phyloP scores from a whole-genome alignment of 2,797 vertebrate genomes.

The Chromobotia macracanthus region DNA sequence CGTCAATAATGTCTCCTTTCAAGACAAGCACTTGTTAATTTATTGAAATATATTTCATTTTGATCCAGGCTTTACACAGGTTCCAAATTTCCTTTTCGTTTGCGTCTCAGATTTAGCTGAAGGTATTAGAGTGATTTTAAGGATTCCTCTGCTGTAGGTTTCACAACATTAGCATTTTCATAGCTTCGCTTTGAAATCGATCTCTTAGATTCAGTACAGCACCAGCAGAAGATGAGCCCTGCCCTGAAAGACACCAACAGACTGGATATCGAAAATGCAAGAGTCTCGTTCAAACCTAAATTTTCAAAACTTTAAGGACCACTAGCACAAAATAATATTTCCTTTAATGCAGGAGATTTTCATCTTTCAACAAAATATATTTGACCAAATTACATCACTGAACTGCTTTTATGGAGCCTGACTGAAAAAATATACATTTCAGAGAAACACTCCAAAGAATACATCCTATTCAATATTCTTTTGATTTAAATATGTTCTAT shows the following conservation, averaged over 20 bases:
- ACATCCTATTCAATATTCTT: neutral
- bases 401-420: neutral
- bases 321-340: constrained; percentile 2
- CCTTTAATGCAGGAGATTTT: constrained; percentile 20
- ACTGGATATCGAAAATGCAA: constrained; percentile 11
- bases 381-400: constrained; percentile 15
- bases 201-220: constrained; percentile 27
- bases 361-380: constrained; percentile 26
- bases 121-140: constrained; percentile 10
- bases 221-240: constrained; percentile 14
- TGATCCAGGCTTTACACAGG: neutral
- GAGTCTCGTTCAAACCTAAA: constrained; percentile 11
- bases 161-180: constrained; percentile 34
- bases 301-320: neutral
- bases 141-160: constrained; percentile 16
- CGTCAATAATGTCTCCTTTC: neutral
- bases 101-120: constrained; percentile 2
- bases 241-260: constrained; percentile 11
- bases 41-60: neutral
- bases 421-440: constrained; percentile 12
- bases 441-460: constrained; percentile 28
- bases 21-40: neutral
- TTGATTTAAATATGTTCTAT: constrained; percentile 19
- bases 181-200: constrained; percentile 41
- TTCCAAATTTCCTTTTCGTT: neutral